Base-by-base conservation (phyloP, 2,888 invertebrate species). In the Capitulum mitella region DNA sequence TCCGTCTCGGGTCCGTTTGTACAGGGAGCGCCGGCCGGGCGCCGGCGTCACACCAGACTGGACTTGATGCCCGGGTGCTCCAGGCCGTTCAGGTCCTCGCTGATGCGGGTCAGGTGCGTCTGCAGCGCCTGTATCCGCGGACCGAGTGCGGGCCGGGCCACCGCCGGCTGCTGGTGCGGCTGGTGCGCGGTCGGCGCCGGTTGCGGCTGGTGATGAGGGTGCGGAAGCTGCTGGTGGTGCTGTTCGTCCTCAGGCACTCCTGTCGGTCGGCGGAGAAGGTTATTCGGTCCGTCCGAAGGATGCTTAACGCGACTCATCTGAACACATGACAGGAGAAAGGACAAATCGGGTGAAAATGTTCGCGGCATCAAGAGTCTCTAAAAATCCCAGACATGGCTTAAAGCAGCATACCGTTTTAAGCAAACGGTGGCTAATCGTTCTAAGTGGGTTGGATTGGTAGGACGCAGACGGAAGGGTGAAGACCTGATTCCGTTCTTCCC, bases 101-200 rank as follows among this genome's bases (percentile, higher is more conserved):
- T 87, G 81, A 87, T 81, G 74, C 83, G 86, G 78, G 81, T 83
- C 82, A 87, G 87, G 82, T 81, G 79, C 81, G 81, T 82, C 79
- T 83, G 84, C 77, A 82, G 83, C 80, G 80, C 80, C 82, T 78
- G 34, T 80, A 46, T 40, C 77, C 54, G 74, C 83, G 83, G 76
- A 82, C 83, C 54, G n/a, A 6, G 16, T 58, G 46, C 26, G 22
- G n/a, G 22, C 54, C 5, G 54, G n/a, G 79, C 64, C 26, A 34
- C 2, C 32, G 61, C 10, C 5, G 61, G 2, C 5, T 32, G 12
- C 32, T 61, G 61, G 32, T 32, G 32, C 32, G 3, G 61, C 6
- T 54, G 54, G n/a, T 26, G 54, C 6, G 26, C 54, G 2, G n/a
- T n/a, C 54, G 16, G 54, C 6, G 6, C n/a, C n/a, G n/a, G 54